Evolutionary conservation across 2,888 invertebrate species (phyloP).

Genomic region (Thelaira solivaga): DNA sequence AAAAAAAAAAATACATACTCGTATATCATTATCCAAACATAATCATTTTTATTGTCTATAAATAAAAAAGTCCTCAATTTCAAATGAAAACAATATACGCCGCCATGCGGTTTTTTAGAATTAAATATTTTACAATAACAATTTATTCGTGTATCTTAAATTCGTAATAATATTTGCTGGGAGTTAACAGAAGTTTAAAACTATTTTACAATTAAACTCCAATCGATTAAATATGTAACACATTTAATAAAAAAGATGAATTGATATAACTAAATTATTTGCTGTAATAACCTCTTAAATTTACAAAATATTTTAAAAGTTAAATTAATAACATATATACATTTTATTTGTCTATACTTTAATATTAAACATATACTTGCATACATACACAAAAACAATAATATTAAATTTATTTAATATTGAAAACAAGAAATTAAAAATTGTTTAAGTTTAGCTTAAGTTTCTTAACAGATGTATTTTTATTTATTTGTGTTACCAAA

Average conservation of each 20-base stretch:
- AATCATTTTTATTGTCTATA: conserved; percentile 56
- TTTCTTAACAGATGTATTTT: conserved; percentile 34
- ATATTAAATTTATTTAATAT: conserved; percentile 31
- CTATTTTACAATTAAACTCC: conserved; percentile 61
- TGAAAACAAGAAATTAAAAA: conserved; percentile 12
- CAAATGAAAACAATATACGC: conserved; percentile 54
- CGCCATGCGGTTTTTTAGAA: conserved; percentile 60
- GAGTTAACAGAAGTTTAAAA: conserved; percentile 61
- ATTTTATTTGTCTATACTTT: conserved; percentile 49
- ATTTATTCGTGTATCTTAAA: conserved; percentile 47
- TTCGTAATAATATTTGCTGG: conserved; percentile 42
- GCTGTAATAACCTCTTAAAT: conserved; percentile 45
- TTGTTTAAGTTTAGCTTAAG: conserved; percentile 28
- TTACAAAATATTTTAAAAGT: conserved; percentile 32
- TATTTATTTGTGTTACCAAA: conserved; percentile 41
- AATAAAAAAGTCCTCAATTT: conserved; percentile 45
- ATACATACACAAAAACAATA: conserved; percentile 4
- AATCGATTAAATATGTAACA: conserved; percentile 37
- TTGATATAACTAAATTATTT: conserved; percentile 45
- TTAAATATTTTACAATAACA: conserved; percentile 52
- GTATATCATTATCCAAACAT: conserved; percentile 49
- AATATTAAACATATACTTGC: not conserved
- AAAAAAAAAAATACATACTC: conserved; percentile 17
- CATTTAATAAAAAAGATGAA: conserved; percentile 50
- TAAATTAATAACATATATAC: conserved; percentile 10